Evolutionary conservation across 2,888 invertebrate species (phyloP).

Genomic region (Drosophila prostipennis): DNA sequence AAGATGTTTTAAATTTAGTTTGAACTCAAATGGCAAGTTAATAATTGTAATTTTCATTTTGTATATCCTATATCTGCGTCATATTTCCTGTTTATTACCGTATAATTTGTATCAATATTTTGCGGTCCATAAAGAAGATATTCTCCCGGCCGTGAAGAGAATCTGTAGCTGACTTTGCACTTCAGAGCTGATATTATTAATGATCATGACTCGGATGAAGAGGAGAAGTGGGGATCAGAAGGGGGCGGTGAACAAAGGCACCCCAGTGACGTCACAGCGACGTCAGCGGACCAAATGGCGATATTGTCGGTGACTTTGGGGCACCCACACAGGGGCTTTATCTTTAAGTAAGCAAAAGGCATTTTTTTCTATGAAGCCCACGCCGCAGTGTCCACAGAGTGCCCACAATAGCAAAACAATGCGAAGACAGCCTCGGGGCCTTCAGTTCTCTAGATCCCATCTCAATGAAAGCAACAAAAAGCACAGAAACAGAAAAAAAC

Average conservation of each 20-base stretch:
- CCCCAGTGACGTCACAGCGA: conserved; percentile 48
- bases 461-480: not conserved
- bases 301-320: conserved; percentile 38
- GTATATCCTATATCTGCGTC: conserved; percentile 9
- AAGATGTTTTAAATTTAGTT: not conserved
- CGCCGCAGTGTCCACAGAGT: conserved; percentile 42
- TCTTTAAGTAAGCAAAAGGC: conserved; percentile 59
- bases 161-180: conserved; percentile 5
- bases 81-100: conserved; percentile 20
- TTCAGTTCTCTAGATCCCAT: not conserved
- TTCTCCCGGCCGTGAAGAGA: conserved; percentile 1
- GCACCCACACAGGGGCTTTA: conserved; percentile 32
- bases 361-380: conserved; percentile 53
- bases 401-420: conserved; percentile 36
- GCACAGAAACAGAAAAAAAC: no score
- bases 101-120: conserved; percentile 23
- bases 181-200: conserved; percentile 57
- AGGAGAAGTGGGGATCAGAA: not conserved
- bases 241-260: conserved; percentile 44
- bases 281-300: conserved; percentile 46
- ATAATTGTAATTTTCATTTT: conserved; percentile 1
- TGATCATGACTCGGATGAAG: conserved; percentile 44
- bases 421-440: conserved; percentile 4
- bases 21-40: not conserved
- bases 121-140: conserved; percentile 14